Conservation (phyloP, 2,113 vertebrate genomes). For the Oreotrochilus melanogaster region DNA sequence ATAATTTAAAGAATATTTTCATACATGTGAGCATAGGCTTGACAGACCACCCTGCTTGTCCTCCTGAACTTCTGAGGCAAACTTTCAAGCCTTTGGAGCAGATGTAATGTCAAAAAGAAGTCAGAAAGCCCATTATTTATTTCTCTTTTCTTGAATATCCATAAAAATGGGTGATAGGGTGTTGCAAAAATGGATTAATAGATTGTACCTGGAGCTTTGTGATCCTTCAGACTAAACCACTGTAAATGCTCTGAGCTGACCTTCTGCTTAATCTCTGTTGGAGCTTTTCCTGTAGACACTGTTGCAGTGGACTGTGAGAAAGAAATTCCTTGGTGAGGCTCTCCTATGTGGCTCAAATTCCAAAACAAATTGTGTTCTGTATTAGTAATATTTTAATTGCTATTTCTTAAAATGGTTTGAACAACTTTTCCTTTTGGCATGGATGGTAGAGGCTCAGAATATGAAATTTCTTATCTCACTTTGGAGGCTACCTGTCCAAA, state of each 20-base stretch:
- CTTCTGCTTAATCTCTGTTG: conserved; percentile 1
- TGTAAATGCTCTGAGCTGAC: neutral
- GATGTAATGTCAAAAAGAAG: neutral
- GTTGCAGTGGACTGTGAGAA: neutral
- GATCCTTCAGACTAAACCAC: neutral
- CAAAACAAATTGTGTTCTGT: neutral
- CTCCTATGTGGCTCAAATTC: neutral
- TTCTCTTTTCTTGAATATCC: neutral
- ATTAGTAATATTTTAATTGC: neutral
- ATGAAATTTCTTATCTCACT: neutral
- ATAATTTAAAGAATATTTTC: conserved; percentile 43
- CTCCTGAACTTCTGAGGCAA: conserved; percentile 29
- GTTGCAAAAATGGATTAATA: conserved; percentile 29
- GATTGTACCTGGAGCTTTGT: neutral
- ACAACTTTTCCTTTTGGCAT: neutral
- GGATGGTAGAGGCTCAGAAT: neutral
- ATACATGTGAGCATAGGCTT: neutral
- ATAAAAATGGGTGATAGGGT: neutral
- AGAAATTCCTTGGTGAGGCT: neutral
- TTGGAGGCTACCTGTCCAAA: neutral
- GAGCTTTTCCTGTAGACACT: neutral
- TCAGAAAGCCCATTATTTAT: neutral
- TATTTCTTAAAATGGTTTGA: neutral
- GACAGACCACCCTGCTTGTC: neutral
- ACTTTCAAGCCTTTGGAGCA: conserved; percentile 4